Evolutionary conservation across 2,113 vertebrate species (phyloP).

Genomic region (Muntiacus muntjak): DNA sequence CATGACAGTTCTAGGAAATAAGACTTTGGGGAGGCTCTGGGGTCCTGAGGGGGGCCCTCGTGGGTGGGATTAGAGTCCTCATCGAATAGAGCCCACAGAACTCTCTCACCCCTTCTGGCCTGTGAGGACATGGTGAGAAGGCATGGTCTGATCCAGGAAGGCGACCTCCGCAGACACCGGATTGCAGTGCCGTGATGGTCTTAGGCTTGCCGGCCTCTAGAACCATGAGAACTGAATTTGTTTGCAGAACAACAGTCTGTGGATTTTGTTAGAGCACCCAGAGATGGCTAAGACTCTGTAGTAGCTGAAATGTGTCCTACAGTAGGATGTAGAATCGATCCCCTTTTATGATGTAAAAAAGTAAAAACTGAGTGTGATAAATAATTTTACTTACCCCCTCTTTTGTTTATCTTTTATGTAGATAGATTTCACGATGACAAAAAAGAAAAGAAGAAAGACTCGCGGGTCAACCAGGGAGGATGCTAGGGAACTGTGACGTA

Average conservation of each 20-base stretch:
- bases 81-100: not conserved
- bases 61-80: not conserved
- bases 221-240: not conserved
- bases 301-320: not conserved
- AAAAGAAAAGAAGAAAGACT: not conserved
- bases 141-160: not conserved
- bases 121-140: not conserved
- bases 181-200: fast-evolving
- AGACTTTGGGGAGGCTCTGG: not conserved
- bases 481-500: not conserved
- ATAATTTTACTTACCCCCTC: not conserved
- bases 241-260: not conserved
- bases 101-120: not conserved
- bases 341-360: not conserved
- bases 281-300: not conserved
- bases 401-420: not conserved
- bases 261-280: not conserved
- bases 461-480: not conserved
- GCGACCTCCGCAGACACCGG: fast-evolving
- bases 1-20: no score
- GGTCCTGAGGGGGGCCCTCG: not conserved
- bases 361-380: not conserved
- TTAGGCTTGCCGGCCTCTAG: not conserved
- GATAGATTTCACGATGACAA: not conserved
- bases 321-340: not conserved